Evolutionary conservation across 2,888 invertebrate genomes (phyloP).

Genomic region (Tuta absoluta): DNA sequence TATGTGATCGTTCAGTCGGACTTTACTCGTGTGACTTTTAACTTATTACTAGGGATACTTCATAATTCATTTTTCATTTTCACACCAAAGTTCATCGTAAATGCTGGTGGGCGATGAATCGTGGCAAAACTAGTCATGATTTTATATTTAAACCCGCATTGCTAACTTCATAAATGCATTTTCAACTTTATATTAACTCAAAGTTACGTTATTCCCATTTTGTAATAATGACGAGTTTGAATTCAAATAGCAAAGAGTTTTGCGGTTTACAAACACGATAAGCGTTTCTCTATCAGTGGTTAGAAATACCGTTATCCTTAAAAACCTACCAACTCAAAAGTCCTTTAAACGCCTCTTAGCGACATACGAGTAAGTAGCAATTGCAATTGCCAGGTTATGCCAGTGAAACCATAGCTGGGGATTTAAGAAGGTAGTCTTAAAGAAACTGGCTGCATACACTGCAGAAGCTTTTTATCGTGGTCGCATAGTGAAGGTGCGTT

Average conservation of each 20-base stretch:
- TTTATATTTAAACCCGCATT: no score
- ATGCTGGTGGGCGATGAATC: no score
- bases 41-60: no score
- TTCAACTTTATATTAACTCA: not conserved
- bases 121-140: no score
- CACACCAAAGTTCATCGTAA: no score
- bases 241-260: not conserved
- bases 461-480: not conserved
- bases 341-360: not conserved
- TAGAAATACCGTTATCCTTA: slow-evolving; percentile 25
- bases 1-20: no score
- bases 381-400: not conserved
- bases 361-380: not conserved
- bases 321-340: slow-evolving; percentile 13
- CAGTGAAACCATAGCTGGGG: not conserved
- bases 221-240: not conserved
- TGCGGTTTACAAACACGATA: slow-evolving; percentile 14
- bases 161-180: not conserved
- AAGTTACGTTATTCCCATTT: not conserved
- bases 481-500: slow-evolving; percentile 49
- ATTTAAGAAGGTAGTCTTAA: not conserved
- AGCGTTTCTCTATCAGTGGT: slow-evolving; percentile 29
- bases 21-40: no score
- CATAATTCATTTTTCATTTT: no score
- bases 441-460: not conserved